Conservation (phyloP, 2,888 invertebrate species). For the Phlogophora meticulosa region DNA sequence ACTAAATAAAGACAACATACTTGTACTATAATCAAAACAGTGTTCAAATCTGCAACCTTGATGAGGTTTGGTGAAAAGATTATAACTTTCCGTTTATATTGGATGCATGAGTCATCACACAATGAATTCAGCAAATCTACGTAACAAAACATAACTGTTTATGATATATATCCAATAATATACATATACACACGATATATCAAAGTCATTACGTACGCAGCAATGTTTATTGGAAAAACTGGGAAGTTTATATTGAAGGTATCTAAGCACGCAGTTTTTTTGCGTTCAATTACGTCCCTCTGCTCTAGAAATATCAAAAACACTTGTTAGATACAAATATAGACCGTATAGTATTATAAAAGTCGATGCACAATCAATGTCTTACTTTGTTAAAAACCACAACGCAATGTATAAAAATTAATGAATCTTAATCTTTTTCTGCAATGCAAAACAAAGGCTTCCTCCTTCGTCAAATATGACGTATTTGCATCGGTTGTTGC, state of each 20-base stretch:
- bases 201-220: slow-evolving; percentile 29
- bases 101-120: slow-evolving; percentile 60
- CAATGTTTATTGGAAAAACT: slow-evolving; percentile 32
- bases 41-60: slow-evolving; percentile 19
- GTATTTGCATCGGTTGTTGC: slow-evolving; percentile 46
- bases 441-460: slow-evolving; percentile 67
- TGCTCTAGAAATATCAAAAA: slow-evolving; percentile 15
- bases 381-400: slow-evolving; percentile 52
- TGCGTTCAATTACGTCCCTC: slow-evolving; percentile 33
- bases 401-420: slow-evolving; percentile 40
- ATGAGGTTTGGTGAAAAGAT: slow-evolving; percentile 28
- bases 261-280: slow-evolving; percentile 42
- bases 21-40: not conserved
- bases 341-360: slow-evolving; percentile 6
- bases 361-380: slow-evolving; percentile 28
- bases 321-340: slow-evolving; percentile 21
- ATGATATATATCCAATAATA: not conserved
- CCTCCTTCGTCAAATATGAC: slow-evolving; percentile 61
- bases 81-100: slow-evolving; percentile 38
- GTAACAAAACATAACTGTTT: slow-evolving; percentile 2
- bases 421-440: slow-evolving; percentile 33
- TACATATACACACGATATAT: slow-evolving; percentile 14
- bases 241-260: slow-evolving; percentile 30
- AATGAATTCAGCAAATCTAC: slow-evolving; percentile 21
- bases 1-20: not conserved